phyloP scores from a whole-genome alignment of 1,140 invertebrate species.

The Aphelinus certus region DNA sequence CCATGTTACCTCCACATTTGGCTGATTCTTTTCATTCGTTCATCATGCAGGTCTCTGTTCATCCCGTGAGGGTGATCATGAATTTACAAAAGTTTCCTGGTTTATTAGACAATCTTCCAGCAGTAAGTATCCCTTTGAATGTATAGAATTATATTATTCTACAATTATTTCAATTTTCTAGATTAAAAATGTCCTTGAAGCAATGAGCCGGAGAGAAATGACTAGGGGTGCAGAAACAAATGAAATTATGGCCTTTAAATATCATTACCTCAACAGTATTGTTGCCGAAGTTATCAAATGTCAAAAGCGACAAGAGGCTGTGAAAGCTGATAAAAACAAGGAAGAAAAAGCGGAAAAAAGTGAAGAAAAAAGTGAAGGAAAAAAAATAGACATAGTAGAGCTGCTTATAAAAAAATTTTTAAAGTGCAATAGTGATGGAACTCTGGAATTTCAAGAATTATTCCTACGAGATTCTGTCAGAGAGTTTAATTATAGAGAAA shows the following conservation, averaged over 20 bases:
- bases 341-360: slow-evolving; percentile 52
- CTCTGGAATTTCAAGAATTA: slow-evolving; percentile 82
- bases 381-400: slow-evolving; percentile 76
- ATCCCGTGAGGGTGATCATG: slow-evolving; percentile 86
- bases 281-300: slow-evolving; percentile 77
- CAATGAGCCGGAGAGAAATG: slow-evolving; percentile 90
- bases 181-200: slow-evolving; percentile 79
- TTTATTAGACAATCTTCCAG: slow-evolving; percentile 78
- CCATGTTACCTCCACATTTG: slow-evolving; percentile 78
- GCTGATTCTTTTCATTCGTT: slow-evolving; percentile 85
- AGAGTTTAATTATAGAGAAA: slow-evolving; percentile 88
- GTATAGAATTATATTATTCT: not conserved
- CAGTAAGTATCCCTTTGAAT: slow-evolving; percentile 65
- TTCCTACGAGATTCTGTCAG: slow-evolving; percentile 86
- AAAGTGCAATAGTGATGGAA: slow-evolving; percentile 79
- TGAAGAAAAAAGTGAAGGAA: slow-evolving; percentile 66
- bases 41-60: slow-evolving; percentile 87
- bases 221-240: slow-evolving; percentile 84
- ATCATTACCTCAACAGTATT: slow-evolving; percentile 85
- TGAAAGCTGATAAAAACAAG: slow-evolving; percentile 56
- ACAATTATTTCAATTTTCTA: slow-evolving; percentile 37
- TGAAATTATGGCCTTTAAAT: slow-evolving; percentile 93
- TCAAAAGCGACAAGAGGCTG: slow-evolving; percentile 69
- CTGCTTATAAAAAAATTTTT: slow-evolving; percentile 78
- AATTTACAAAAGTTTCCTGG: slow-evolving; percentile 78